Evolutionary conservation across 2,888 invertebrate species (phyloP).

Genomic region (Subacronicta megacephala): DNA sequence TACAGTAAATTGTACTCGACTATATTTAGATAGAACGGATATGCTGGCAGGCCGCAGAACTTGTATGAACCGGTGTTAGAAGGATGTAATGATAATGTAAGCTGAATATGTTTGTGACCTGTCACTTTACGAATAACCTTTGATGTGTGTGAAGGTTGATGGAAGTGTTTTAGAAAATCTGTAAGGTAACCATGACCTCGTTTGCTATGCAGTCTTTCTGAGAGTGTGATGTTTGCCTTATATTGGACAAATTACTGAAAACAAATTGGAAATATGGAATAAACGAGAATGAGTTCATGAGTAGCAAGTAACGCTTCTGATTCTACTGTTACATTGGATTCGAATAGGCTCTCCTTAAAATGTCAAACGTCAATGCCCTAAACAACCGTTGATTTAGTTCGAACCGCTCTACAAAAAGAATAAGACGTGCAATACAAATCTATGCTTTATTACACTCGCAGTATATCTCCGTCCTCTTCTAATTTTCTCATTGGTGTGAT

Average conservation of each 20-base stretch:
- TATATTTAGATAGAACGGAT: constrained; percentile 61
- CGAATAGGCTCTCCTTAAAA: background rate
- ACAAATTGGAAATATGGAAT: no score
- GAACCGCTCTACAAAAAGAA: background rate
- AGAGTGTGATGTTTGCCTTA: no score
- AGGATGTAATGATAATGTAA: constrained; percentile 38
- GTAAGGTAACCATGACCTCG: no score
- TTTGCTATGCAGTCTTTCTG: no score
- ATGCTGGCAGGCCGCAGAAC: constrained; percentile 25
- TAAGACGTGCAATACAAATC: constrained; percentile 2
- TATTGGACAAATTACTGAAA: no score
- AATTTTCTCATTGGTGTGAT: constrained; percentile 28
- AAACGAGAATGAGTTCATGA: no score
- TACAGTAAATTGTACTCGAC: constrained; percentile 54
- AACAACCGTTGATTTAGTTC: background rate
- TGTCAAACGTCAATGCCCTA: constrained; percentile 16
- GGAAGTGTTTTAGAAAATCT: background rate
- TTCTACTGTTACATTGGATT: no score
- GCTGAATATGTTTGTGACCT: constrained; percentile 20
- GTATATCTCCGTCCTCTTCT: constrained; percentile 32
- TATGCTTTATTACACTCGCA: background rate
- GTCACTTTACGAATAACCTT: constrained; percentile 25
- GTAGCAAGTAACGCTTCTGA: no score
- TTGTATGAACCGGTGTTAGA: constrained; percentile 35
- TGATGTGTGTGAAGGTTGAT: constrained; percentile 3